A percentile compares a stretch with the other conserved stretches of the same genome.
phyloP scores from a whole-genome alignment of 2,797 vertebrate species.

The Poeciliopsis turneri region DNA sequence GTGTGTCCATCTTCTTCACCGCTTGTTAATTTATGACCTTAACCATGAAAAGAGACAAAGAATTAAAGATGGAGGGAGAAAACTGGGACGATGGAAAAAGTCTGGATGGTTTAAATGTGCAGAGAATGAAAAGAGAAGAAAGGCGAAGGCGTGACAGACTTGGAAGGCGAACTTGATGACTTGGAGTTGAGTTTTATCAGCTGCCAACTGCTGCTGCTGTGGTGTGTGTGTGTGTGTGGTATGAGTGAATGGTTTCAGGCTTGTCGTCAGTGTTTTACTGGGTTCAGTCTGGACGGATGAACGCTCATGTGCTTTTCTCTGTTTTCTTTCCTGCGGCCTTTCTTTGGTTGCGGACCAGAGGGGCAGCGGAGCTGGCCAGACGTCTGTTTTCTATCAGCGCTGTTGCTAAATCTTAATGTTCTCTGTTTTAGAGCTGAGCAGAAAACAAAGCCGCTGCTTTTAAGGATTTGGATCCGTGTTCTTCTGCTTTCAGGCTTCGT shows the following conservation, averaged over 20 bases:
- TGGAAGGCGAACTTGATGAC: conserved; percentile 48
- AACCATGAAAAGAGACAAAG: not conserved
- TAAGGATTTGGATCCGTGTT: not conserved
- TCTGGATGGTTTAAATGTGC: conserved; percentile 26
- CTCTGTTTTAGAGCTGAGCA: not conserved
- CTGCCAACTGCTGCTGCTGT: conserved; percentile 59
- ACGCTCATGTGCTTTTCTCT: conserved; percentile 43
- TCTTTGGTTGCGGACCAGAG: conserved; percentile 15
- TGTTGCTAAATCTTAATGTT: conserved; percentile 7
- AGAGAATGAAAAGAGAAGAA: conserved; percentile 8
- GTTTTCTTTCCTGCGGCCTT: conserved; percentile 40
- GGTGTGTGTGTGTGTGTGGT: conserved; percentile 40
- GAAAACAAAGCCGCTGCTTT: conserved; percentile 8
- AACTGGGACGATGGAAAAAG: not conserved
- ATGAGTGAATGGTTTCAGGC: conserved; percentile 45
- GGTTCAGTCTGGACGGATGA: conserved; percentile 35
- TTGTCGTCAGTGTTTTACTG: conserved; percentile 35
- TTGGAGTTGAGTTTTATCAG: conserved; percentile 63
- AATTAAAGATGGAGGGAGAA: not conserved
- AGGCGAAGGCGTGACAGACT: conserved; percentile 20
- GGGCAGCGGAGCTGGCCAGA: conserved; percentile 4
- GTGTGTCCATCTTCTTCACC: conserved; percentile 46
- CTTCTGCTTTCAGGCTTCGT: not conserved
- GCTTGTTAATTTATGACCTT: conserved; percentile 34
- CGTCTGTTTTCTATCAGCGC: conserved; percentile 18